phyloP scores from a whole-genome alignment of 2,888 invertebrate genomes.

The Uloborus plumipes region DNA sequence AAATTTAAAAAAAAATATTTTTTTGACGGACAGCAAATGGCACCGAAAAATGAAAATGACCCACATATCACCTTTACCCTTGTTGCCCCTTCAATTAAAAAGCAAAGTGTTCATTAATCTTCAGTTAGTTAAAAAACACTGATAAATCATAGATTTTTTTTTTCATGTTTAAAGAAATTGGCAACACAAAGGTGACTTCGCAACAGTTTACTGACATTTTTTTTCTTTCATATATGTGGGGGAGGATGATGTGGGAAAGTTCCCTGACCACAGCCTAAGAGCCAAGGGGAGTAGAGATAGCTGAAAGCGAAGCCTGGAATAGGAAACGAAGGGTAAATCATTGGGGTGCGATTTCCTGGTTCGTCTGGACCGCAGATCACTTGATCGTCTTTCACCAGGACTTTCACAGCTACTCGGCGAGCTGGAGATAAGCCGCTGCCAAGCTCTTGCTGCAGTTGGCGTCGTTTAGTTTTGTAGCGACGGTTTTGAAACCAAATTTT shows the following conservation, averaged over 20 bases:
- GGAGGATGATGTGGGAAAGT: conserved; percentile 29
- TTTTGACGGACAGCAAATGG: too few relatives aligned
- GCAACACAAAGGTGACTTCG: too few relatives aligned
- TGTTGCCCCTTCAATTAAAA: too few relatives aligned
- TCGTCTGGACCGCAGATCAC: conserved; percentile 70
- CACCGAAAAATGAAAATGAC: too few relatives aligned
- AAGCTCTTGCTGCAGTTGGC: conserved; percentile 79
- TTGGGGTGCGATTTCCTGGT: conserved; percentile 10
- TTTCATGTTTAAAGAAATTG: too few relatives aligned
- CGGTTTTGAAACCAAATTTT: conserved; percentile 89
- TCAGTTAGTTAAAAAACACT: too few relatives aligned
- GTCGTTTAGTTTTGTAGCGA: conserved; percentile 90
- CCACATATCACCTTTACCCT: too few relatives aligned
- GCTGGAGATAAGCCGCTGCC: conserved; percentile 74
- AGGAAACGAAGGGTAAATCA: conserved; percentile 60
- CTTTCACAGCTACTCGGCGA: conserved; percentile 91
- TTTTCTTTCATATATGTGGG: neutral
- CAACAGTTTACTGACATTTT: neutral
- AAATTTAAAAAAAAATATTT: too few relatives aligned
- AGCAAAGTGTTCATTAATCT: too few relatives aligned
- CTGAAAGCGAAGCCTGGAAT: conserved; percentile 57
- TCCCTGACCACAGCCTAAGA: conserved; percentile 42
- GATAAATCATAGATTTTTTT: too few relatives aligned
- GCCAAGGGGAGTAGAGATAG: conserved; percentile 62
- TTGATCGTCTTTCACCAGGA: conserved; percentile 87